Evolutionary conservation across 1,140 invertebrate species (phyloP).

Genomic region (Limonius californicus): DNA sequence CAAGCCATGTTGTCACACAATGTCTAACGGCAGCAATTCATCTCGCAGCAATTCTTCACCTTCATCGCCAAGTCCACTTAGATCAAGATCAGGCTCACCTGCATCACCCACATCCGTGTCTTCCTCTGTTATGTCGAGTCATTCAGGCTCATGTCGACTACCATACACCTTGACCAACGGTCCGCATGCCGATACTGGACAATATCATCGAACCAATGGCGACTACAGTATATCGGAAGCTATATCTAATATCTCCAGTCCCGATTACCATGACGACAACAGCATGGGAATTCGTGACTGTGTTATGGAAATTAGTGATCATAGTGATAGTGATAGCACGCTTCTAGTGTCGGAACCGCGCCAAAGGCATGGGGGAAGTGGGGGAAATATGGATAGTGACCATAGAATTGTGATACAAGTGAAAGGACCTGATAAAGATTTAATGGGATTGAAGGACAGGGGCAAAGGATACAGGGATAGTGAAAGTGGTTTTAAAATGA

Average conservation of each 20-base stretch:
- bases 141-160: constrained; percentile 46
- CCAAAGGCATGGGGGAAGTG: constrained; percentile 55
- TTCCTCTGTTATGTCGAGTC: constrained; percentile 78
- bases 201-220: constrained; percentile 49
- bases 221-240: constrained; percentile 74
- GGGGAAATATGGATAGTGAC: constrained; percentile 51
- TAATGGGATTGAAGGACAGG: constrained; percentile 25
- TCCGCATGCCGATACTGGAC: constrained; percentile 29
- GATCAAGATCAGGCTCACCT: constrained; percentile 66
- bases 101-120: constrained; percentile 80
- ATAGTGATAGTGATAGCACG: constrained; percentile 77
- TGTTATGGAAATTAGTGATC: constrained; percentile 80
- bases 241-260: constrained; percentile 82
- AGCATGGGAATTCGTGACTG: constrained; percentile 64
- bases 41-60: constrained; percentile 58
- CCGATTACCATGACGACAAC: constrained; percentile 77
- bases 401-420: constrained; percentile 82
- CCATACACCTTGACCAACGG: constrained; percentile 38
- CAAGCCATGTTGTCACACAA: constrained; percentile 50
- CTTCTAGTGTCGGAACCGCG: constrained; percentile 72
- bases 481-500: constrained; percentile 33
- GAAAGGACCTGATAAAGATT: constrained; percentile 65
- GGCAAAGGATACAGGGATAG: constrained; percentile 19
- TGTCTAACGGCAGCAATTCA: constrained; percentile 56
- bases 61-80: constrained; percentile 60